Evolutionary conservation across 2,113 vertebrate genomes (phyloP).

Genomic region (Pleuronectes platessa): DNA sequence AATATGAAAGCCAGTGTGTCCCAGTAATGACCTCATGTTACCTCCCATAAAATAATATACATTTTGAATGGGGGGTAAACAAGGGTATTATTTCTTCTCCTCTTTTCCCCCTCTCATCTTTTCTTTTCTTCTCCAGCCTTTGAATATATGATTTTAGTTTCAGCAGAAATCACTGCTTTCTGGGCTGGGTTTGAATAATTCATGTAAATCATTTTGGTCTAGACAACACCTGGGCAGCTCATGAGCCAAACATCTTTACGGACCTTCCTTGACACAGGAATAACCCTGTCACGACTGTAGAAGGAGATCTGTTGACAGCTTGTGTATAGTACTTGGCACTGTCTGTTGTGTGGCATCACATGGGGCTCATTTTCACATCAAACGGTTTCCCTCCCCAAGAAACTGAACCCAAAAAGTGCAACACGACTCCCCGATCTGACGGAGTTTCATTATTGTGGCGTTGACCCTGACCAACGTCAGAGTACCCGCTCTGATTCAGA

Average conservation of each 20-base stretch:
- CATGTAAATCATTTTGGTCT: slow-evolving; percentile 4
- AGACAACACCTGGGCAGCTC: slow-evolving; percentile 1
- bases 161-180: not conserved
- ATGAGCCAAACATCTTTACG: not conserved
- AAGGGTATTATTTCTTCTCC: not conserved
- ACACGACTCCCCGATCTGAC: slow-evolving; percentile 25
- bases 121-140: not conserved
- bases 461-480: slow-evolving; percentile 27
- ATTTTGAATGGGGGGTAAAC: not conserved
- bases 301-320: not conserved
- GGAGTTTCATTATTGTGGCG: slow-evolving; percentile 18
- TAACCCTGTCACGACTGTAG: not conserved
- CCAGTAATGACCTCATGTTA: not conserved
- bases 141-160: not conserved
- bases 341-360: not conserved
- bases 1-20: not conserved
- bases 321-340: slow-evolving; percentile 16
- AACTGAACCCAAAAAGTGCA: slow-evolving; percentile 30
- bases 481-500: slow-evolving; percentile 34
- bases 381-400: slow-evolving; percentile 17
- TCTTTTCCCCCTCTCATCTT: not conserved
- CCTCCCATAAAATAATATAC: not conserved
- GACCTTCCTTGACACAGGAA: not conserved
- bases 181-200: not conserved
- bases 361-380: slow-evolving; percentile 31